Evolutionary conservation across 2,113 vertebrate species (phyloP), one percentile per base, ranked within the genome.

Genomic region (Grallaria varia): DNA sequence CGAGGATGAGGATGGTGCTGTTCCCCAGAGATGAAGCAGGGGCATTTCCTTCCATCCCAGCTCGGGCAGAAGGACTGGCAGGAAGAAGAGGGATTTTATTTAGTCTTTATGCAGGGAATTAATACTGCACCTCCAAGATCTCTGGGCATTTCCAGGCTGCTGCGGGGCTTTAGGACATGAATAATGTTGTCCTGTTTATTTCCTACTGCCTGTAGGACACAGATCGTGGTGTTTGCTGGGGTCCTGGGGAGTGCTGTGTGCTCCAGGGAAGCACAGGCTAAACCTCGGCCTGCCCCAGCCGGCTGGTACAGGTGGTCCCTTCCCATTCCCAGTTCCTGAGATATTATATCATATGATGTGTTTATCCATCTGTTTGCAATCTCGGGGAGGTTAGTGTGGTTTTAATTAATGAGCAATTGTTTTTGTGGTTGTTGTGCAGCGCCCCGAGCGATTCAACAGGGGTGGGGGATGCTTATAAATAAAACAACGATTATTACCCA

Each of bases 401-500:
- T 97, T 96, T 96, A 96, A 97, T 97, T 97, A 97, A 96, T 96
- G 91, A 96, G 94, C 96, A 95, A 96, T 97, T 97, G 96, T 96
- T 96, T 96, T 95, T 84, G 89, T 75, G 93, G 93, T 91, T 96
- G 91, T 95, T 95, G 87, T 94, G 93, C 69, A 96, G 95, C 1
- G 45, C 95, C 91, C 81, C 1, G 4, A 92, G 96, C 53, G 24
- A 95, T 94, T 92, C 89, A 81, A 71, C 84, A 94, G 93, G 95
- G 94, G 96, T 94, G 96, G 94, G 91, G 94, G 91, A 87, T 93
- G 81, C 91, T 95, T 95, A 96, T 91, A 96, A 97, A 96, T 96
- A 93, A 95, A 94, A 53, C 81, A 78, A 92, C 95, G 92, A 93
- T 79, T 90, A 78, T 96, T 96, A 94, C 87, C 66, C 81, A 94